Conservation (phyloP, 2,888 invertebrate species). For the Cheilosia scutellata region DNA sequence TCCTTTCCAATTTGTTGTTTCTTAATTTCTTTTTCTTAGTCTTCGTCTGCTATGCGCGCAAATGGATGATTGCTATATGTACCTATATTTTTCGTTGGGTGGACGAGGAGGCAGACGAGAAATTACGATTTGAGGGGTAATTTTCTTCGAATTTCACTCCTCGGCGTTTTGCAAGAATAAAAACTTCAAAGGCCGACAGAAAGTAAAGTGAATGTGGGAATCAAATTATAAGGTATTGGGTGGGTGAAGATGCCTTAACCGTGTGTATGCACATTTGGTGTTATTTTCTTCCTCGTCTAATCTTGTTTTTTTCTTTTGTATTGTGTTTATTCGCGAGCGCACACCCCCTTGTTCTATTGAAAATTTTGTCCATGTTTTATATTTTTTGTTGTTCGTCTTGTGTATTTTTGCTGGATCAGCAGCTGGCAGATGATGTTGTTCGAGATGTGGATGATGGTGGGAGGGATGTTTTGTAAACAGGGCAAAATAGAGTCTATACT, state of each 20-base stretch:
- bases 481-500: slow-evolving; percentile 19
- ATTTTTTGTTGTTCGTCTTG: slow-evolving; percentile 1
- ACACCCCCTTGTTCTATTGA: slow-evolving; percentile 66
- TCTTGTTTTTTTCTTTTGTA: slow-evolving; percentile 26
- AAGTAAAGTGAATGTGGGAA: slow-evolving; percentile 27
- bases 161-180: slow-evolving; percentile 49
- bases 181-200: slow-evolving; percentile 60
- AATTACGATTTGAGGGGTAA: slow-evolving; percentile 32
- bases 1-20: slow-evolving; percentile 64
- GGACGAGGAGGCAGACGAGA: not conserved
- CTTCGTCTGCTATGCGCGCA: slow-evolving; percentile 13
- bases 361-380: slow-evolving; percentile 34
- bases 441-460: slow-evolving; percentile 25
- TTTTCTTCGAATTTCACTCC: slow-evolving; percentile 51
- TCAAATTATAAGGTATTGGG: not conserved
- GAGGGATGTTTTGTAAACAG: slow-evolving; percentile 64
- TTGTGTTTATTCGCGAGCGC: slow-evolving; percentile 64
- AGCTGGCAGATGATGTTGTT: slow-evolving; percentile 68
- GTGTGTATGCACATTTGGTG: slow-evolving; percentile 61
- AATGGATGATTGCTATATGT: not conserved
- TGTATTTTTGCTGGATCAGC: slow-evolving; percentile 56
- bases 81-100: not conserved
- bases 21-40: slow-evolving; percentile 25
- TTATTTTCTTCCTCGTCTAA: slow-evolving; percentile 21
- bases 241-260: slow-evolving; percentile 9